Base-by-base conservation (phyloP, 2,797 vertebrate genomes). In the Enteromius unitaeniatus region DNA sequence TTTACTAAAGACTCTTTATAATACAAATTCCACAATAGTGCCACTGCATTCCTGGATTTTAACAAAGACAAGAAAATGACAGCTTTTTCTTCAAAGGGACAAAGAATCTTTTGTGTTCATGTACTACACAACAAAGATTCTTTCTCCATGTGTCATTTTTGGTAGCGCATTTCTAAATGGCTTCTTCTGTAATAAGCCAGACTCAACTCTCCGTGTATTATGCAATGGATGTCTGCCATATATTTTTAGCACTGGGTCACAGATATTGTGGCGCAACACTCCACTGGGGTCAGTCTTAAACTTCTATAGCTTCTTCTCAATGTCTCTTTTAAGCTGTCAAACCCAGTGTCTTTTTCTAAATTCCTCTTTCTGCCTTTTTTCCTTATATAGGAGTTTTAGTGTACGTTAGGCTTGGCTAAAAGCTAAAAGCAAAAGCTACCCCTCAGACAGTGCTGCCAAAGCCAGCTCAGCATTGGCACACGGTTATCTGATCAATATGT, bases 81-180 rank as follows among this genome's bases (percentile, higher is more conserved):
- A 86, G 83, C 51, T 53, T 55, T n/a, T n/a, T n/a, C n/a, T n/a
- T n/a, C 78, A 85, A 72, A 80, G 65, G 75, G 31, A 86, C 84
- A 88, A 82, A 83, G 64, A 51, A 70, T 40, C 85, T 87, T 85
- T 86, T 88, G 83, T 88, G 13, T 45, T 75, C 64, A 83, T 60
- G 60, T 31, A 51, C 37, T 6, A 70, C 70, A 82, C 60, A 86
- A 78, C 28, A 55, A 78, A 74, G 10, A 64, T 74, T 74, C 45
- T 79, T 75, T 34, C 53, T 55, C 9, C 58, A 55, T 58, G 67
- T 74, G 76, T 31, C 37, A 78, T 79, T 83, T 72, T 34, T 82
- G 40, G 37, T 37, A 8, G 51, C 19, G 19, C 34, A 51, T 42
- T 45, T 53, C 37, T 62, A 62, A 81, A 73, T 15, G 8, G 7